A percentile compares a stretch with the other conserved stretches of the same genome.
Conservation (phyloP, 2,888 invertebrate genomes). For the Perithous albicinctus region DNA sequence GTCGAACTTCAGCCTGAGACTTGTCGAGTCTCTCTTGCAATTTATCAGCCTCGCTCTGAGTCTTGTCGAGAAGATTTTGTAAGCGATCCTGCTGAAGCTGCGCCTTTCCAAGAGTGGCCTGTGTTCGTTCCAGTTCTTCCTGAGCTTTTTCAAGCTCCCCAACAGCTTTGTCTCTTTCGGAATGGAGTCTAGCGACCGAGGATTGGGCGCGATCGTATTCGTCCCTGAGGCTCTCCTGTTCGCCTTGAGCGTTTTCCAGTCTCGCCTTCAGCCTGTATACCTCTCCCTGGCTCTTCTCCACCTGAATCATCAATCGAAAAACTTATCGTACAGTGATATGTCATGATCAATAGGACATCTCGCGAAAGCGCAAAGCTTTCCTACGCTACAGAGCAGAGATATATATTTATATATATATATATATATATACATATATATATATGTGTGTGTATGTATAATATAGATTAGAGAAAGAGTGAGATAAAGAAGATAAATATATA, state of each 20-base stretch:
- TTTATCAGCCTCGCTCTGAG: slow-evolving; percentile 96
- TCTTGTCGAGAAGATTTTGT: slow-evolving; percentile 94
- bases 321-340: slow-evolving; percentile 17
- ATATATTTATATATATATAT: slow-evolving; percentile 3
- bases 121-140: slow-evolving; percentile 95
- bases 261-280: slow-evolving; percentile 97
- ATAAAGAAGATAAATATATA: slow-evolving; percentile 23
- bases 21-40: slow-evolving; percentile 95
- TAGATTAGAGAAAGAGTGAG: background rate
- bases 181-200: slow-evolving; percentile 93
- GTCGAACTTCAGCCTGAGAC: slow-evolving; percentile 91
- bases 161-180: slow-evolving; percentile 94
- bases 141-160: slow-evolving; percentile 94
- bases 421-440: slow-evolving; percentile 12
- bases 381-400: slow-evolving; percentile 61
- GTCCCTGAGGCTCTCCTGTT: slow-evolving; percentile 96
- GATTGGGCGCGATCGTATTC: slow-evolving; percentile 95
- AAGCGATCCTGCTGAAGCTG: slow-evolving; percentile 96
- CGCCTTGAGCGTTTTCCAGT: slow-evolving; percentile 97
- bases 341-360: background rate
- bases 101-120: slow-evolving; percentile 95
- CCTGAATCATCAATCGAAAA: slow-evolving; percentile 72
- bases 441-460: background rate
- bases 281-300: slow-evolving; percentile 97
- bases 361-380: slow-evolving; percentile 60